Evolutionary conservation across 2,797 vertebrate species (phyloP).

Genomic region (Tragopan temminckii): DNA sequence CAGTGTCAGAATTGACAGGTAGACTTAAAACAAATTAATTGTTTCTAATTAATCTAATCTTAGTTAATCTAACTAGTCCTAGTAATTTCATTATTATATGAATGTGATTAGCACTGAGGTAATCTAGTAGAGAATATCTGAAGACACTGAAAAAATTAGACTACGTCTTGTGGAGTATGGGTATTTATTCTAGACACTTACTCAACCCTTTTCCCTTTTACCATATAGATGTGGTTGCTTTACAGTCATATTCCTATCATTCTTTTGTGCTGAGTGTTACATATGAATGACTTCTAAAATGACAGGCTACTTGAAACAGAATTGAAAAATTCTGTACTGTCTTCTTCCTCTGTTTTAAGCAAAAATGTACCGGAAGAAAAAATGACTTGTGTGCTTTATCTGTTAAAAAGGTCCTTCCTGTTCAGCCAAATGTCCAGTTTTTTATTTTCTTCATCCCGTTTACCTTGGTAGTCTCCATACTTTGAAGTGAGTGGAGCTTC

Average conservation of each 20-base stretch:
- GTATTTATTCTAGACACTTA: background rate
- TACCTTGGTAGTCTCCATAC: background rate
- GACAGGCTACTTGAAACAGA: background rate
- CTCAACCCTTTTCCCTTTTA: background rate
- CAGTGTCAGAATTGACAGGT: background rate
- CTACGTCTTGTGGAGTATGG: background rate
- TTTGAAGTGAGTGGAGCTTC: background rate
- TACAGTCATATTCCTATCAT: fast-evolving
- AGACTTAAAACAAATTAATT: background rate
- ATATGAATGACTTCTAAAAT: background rate
- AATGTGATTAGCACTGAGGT: background rate
- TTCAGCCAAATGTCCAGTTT: background rate
- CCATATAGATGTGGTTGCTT: background rate
- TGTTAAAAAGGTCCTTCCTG: background rate
- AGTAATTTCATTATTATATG: background rate
- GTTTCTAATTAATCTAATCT: too few relatives aligned
- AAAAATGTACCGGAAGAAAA: background rate
- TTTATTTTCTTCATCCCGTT: background rate
- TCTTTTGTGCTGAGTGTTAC: background rate
- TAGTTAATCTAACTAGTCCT: background rate
- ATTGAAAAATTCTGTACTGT: background rate
- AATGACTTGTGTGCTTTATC: background rate
- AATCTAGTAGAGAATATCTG: background rate
- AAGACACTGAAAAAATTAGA: background rate
- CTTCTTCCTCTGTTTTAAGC: background rate